Conservation (phyloP, 2,797 vertebrate species). For the Coendou prehensilis region DNA sequence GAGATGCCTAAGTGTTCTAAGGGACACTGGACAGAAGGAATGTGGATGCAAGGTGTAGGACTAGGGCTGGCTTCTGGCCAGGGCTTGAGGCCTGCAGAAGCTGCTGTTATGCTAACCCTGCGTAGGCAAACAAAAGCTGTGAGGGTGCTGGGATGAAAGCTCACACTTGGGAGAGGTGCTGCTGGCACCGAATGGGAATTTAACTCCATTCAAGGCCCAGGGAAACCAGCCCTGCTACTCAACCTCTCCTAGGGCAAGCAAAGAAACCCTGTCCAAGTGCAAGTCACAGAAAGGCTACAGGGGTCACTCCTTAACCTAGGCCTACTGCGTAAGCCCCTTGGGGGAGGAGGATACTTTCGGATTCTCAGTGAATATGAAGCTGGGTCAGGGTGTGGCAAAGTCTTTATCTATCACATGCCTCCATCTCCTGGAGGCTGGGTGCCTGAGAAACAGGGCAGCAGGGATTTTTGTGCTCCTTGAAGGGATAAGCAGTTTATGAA, state of each 20-base stretch:
- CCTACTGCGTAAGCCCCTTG: neutral
- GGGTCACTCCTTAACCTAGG: neutral
- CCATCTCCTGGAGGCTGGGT: constrained; percentile 15
- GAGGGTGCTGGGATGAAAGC: constrained; percentile 23
- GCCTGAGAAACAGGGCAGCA: neutral
- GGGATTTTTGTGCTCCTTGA: constrained; percentile 75
- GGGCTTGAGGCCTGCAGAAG: constrained; percentile 71
- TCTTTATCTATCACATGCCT: constrained; percentile 40
- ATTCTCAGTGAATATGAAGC: constrained; percentile 25
- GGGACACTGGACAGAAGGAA: constrained; percentile 59
- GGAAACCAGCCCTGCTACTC: constrained; percentile 10
- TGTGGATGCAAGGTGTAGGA: constrained; percentile 28
- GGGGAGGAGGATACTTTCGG: neutral
- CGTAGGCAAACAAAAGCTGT: constrained; percentile 76
- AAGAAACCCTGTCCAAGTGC: constrained; percentile 3
- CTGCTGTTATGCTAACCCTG: constrained; percentile 79
- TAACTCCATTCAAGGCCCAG: neutral
- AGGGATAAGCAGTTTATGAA: constrained; percentile 61
- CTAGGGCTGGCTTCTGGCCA: constrained; percentile 50
- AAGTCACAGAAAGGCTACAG: neutral
- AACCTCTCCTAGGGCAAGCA: neutral
- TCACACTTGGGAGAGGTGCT: constrained; percentile 50
- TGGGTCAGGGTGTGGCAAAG: constrained; percentile 14
- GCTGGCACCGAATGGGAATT: constrained; percentile 41
- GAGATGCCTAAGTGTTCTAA: constrained; percentile 83